Conservation (phyloP, 1,140 invertebrate species). For the Aethina tumida region DNA sequence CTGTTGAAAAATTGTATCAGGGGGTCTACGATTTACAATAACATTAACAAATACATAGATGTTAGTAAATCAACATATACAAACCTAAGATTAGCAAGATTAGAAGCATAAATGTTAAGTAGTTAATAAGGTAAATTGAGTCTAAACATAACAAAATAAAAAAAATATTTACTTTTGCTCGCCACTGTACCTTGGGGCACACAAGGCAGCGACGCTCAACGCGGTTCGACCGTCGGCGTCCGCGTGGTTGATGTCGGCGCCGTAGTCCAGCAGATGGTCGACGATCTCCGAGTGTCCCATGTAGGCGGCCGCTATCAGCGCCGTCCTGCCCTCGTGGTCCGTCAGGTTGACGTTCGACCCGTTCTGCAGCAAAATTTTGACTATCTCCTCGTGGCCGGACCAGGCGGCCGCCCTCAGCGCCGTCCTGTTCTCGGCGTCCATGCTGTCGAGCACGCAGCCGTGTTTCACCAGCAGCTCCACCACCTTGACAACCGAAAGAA, state of each 20-base stretch:
- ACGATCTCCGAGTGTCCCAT: slow-evolving; percentile 93
- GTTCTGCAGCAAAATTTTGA: slow-evolving; percentile 61
- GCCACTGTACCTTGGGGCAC: slow-evolving; percentile 53
- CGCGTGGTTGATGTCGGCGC: slow-evolving; percentile 76
- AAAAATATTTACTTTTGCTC: neutral
- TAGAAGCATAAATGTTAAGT: no score
- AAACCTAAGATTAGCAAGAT: no score
- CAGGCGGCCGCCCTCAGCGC: slow-evolving; percentile 69
- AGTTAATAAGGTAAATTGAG: no score
- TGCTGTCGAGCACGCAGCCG: slow-evolving; percentile 72
- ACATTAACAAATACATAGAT: no score
- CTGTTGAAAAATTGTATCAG: slow-evolving; percentile 1
- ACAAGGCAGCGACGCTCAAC: slow-evolving; percentile 84
- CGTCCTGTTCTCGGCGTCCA: slow-evolving; percentile 60
- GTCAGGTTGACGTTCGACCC: slow-evolving; percentile 57
- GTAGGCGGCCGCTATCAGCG: slow-evolving; percentile 80
- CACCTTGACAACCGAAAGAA: slow-evolving; percentile 47
- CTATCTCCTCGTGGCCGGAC: slow-evolving; percentile 74
- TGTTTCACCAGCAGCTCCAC: slow-evolving; percentile 70
- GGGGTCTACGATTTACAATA: no score
- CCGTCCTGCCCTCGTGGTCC: slow-evolving; percentile 66
- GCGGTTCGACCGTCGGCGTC: slow-evolving; percentile 87
- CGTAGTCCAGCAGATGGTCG: slow-evolving; percentile 69
- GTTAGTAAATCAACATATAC: no score
- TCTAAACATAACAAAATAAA: neutral